A percentile compares a stretch with the other conserved stretches of the same genome.
Evolutionary conservation across 2,888 invertebrate genomes (phyloP).

Genomic region (Pterostichus madidus): DNA sequence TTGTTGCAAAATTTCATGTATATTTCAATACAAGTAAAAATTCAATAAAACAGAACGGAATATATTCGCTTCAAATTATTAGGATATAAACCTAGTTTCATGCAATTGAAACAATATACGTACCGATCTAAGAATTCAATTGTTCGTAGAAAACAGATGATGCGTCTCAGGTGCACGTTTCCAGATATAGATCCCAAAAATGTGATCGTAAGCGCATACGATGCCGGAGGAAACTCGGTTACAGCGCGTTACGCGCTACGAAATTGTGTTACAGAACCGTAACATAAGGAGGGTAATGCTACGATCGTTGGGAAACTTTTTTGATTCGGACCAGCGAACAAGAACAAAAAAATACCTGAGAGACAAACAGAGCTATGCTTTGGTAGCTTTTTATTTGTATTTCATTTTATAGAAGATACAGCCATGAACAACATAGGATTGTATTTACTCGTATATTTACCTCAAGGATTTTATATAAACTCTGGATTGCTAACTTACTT

Average conservation of each 20-base stretch:
- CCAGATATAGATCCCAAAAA: not conserved
- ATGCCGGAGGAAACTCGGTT: not conserved
- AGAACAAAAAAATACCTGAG: not conserved
- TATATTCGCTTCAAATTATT: not conserved
- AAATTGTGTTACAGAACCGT: conserved; percentile 16
- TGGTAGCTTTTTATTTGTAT: too few relatives aligned
- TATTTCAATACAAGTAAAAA: too few relatives aligned
- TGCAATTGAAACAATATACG: conserved; percentile 3
- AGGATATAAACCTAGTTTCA: not conserved
- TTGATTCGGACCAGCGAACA: conserved; percentile 24
- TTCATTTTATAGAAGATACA: too few relatives aligned
- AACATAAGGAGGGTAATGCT: conserved; percentile 4
- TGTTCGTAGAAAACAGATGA: not conserved
- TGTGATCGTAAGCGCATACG: conserved; percentile 12
- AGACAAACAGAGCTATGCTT: too few relatives aligned
- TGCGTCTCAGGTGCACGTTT: conserved; percentile 43
- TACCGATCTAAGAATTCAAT: conserved; percentile 3
- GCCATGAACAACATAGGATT: too few relatives aligned
- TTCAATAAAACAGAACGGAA: too few relatives aligned
- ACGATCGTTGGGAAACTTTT: not conserved
- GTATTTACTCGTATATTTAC: too few relatives aligned
- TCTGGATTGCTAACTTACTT: too few relatives aligned
- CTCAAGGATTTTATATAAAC: too few relatives aligned
- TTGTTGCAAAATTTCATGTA: too few relatives aligned
- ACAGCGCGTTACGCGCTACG: not conserved